Conservation (phyloP, 1,140 invertebrate genomes). For the Drosophila pseudoananassae region DNA sequence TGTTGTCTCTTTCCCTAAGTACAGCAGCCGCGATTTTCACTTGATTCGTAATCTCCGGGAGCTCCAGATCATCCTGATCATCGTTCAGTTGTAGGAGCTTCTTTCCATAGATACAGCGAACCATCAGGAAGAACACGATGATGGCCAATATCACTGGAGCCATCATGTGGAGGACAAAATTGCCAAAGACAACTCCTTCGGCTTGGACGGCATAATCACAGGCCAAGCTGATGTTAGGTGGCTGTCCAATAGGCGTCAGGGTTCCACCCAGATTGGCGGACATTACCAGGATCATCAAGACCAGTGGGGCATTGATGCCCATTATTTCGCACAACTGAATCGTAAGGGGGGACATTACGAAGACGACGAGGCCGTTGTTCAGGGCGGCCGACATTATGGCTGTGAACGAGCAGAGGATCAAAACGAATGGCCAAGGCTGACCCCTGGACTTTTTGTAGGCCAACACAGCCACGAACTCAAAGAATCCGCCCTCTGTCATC, state of each 20-base stretch:
- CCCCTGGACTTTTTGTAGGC: constrained; percentile 89
- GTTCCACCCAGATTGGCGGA: constrained; percentile 94
- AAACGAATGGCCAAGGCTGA: constrained; percentile 91
- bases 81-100: constrained; percentile 87
- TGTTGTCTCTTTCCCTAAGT: constrained; percentile 24
- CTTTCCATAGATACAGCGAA: constrained; percentile 89
- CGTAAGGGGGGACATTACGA: constrained; percentile 93
- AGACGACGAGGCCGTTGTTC: constrained; percentile 94
- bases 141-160: constrained; percentile 88
- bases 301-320: constrained; percentile 91
- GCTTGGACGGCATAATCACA: constrained; percentile 87
- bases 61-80: constrained; percentile 84
- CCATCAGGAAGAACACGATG: constrained; percentile 87
- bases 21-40: neutral
- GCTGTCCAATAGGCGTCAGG: constrained; percentile 93
- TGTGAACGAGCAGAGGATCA: constrained; percentile 90
- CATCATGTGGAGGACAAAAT: constrained; percentile 91
- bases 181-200: constrained; percentile 90
- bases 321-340: constrained; percentile 94
- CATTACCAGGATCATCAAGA: constrained; percentile 90
- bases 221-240: constrained; percentile 93
- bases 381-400: constrained; percentile 91
- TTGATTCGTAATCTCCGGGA: neutral
- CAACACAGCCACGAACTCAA: constrained; percentile 90
- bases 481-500: constrained; percentile 93